Base-by-base conservation (phyloP, 2,888 invertebrate genomes). In the Xestia sexstrigata region DNA sequence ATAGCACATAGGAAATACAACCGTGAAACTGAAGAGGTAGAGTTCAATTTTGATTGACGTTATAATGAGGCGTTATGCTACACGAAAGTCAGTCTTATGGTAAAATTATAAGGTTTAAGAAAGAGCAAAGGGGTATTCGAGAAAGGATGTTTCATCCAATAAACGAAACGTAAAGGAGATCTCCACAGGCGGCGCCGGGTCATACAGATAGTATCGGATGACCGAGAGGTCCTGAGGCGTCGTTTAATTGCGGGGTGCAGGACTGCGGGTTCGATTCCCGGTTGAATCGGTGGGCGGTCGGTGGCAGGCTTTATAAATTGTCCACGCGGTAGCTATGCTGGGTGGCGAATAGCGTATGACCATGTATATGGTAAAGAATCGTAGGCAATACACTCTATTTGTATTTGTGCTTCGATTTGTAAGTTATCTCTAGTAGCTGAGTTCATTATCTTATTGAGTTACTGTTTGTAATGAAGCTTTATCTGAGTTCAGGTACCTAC, bases 171-270 rank as follows among this genome's bases (percentile, higher is more conserved):
- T 89, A 89, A 89, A 91, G 91, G 89, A 91, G 90, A 90, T 91
- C 92, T 91, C 91, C 87, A 88, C 93, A 93, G 93, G 93, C 93
- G 93, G 93, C 91, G 89, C 88, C 88, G 92, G 94, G 94, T 94
- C 94, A 93, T 89, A 90, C 87, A 90, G 94, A 94, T 93, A 91
- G 92, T 93, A 94, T 94, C 94, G 88, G 88, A 91, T 94, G 94
- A 94, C 94, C 94, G 90, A 91, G 91, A 92, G 93, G 92, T 91
- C 94, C 94, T 81, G 91, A 91, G 94, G 94, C 94, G 91, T 93
- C 93, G 91, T 95, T 95, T 95, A 95, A 95, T 95, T 95, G 95
- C 93, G 88, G 93, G 89, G 89, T 90, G 91, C 92, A 5, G 35
- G 35, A 35, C 5, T 35, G 35, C 35, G 90, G 92, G 93, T 94